Conservation (phyloP, 2,113 vertebrate genomes). For the Uria lomvia region DNA sequence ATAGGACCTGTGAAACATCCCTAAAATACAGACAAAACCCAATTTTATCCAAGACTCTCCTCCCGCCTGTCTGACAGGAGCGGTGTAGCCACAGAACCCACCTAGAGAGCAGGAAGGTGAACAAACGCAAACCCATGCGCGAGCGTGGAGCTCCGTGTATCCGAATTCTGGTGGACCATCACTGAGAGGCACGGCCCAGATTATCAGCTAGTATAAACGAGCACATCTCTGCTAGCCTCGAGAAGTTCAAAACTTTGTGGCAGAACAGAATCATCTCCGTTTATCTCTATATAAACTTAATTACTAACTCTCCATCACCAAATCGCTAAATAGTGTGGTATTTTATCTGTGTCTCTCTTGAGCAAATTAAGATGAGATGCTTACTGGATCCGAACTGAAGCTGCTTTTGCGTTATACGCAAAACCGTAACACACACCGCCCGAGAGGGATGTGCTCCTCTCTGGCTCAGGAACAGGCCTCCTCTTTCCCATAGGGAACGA, state of each 20-base stretch:
- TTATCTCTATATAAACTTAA: neutral
- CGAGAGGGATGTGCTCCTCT: neutral
- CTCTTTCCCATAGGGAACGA: neutral
- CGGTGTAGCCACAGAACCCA: neutral
- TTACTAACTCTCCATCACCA: neutral
- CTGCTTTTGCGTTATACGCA: neutral
- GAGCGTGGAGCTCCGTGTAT: fast-evolving
- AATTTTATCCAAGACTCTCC: neutral
- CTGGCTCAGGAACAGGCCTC: neutral
- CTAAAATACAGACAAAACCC: neutral
- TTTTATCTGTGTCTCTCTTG: fast-evolving
- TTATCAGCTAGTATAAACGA: neutral
- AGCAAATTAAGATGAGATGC: neutral
- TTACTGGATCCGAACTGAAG: neutral
- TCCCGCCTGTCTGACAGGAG: neutral
- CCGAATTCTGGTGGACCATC: neutral
- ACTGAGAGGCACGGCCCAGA: neutral
- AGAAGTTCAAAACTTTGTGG: neutral
- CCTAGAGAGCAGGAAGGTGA: neutral
- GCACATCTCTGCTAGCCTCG: neutral
- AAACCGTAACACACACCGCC: neutral
- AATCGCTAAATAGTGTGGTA: neutral
- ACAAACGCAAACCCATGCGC: neutral
- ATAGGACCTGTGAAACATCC: neutral
- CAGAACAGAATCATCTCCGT: neutral